Percentiles rank a stretch among this genome's conserved stretches.
Evolutionary conservation across 2,113 vertebrate species (phyloP).

Genomic region (Danio rerio): GRCz12tu NC_133176.1:19221501-19222000

Average conservation of each 20-base stretch:
- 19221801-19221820: conserved; percentile 65
- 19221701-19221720: conserved; percentile 97
- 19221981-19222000: conserved; percentile 25
- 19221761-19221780: conserved; percentile 72
- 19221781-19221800: conserved; percentile 43
- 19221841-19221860: conserved; percentile 68
- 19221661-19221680: conserved; percentile 94
- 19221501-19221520: conserved; percentile 99
- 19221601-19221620: conserved; percentile 97
- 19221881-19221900: conserved; percentile 56
- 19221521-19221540: conserved; percentile 87
- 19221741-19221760: conserved; percentile 96
- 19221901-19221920: conserved; percentile 58
- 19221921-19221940: conserved; percentile 63
- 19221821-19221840: conserved; percentile 78
- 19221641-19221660: conserved; percentile 95
- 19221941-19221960: conserved; percentile 54
- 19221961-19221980: conserved; percentile 25
- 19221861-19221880: conserved; percentile 45
- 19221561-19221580: background rate
- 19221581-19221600: background rate
- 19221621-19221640: conserved; percentile 95
- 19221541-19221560: background rate
- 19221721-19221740: conserved; percentile 98
- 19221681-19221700: conserved; percentile 99